Evolutionary conservation across 2,888 invertebrate species (phyloP), one percentile per base, ranked within the genome.

Genomic region (Dugesia japonica): DNA sequence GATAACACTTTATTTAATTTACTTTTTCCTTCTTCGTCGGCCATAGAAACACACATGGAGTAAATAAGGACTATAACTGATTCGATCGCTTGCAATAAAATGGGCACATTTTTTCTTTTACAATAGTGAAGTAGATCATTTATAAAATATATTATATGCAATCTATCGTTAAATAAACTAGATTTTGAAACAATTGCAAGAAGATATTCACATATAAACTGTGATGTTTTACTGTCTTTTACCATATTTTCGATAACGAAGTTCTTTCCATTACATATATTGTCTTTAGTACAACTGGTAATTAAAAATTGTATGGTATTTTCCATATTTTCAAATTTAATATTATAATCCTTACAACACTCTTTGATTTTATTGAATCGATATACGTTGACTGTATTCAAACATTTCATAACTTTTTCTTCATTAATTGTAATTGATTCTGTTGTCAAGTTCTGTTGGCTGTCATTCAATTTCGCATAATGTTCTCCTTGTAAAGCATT

Each of bases 31-130:
- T 94, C 94, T 23, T 91, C 91, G 23, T 89, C 90, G 42, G 91
- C 90, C 85, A 89, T 89, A 83, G 90, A 88, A 85, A 90, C 89
- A 80, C 94, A 90, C 85, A 91, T 92, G 87, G 94, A 94, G 88
- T 94, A 98, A 90, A 97, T 92, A 81, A 95, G 94, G 82, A 95
- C 92, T 81, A 97, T 94, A 82, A 94, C 92, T 84, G 89, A 89
- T 87, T 94, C 93, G 86, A 98, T 88, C 83, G 91, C 90, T 86
- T 90, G 23, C 28, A 56, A 28, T 1, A 75, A 26, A 77, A 31
- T 56, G 7, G 77, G 26, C 4, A 72, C 33, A n/a, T 42, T 71
- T 77, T 74, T 42, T 20, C 78, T 15, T 42, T 75, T 78, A 74
- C 84, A 84, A 86, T 97, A 94, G 86, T 97, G 95, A 76, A 98